Evolutionary conservation across 2,888 invertebrate genomes (phyloP), one percentile per base, ranked within the genome.

Genomic region (Schizotus pectinicornis): DNA sequence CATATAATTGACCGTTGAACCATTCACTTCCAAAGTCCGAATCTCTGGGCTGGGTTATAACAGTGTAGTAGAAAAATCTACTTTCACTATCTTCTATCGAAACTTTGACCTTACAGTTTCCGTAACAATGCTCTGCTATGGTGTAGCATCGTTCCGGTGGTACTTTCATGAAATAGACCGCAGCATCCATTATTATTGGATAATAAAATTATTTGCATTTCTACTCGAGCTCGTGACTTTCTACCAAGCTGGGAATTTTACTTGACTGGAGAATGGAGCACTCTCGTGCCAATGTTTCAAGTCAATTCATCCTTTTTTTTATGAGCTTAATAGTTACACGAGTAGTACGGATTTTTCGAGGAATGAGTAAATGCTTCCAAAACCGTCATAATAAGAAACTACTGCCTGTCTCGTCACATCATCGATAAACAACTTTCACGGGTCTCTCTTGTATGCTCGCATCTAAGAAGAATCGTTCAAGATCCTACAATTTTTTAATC

Each of bases 201-300:
- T 62, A 52, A 56, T 62, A 62, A 62, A 62, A 59, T 62, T 62
- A 62, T 62, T 62, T 56, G 48, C 62, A 59, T 59, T 62, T 52
- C 59, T 58, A 59, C 50, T 55, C 50, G 39, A 13, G 22, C 30
- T 12, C 11, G 39, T 30, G 47, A 41, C 54, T 54, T 54, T 54
- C 54, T 47, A 54, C 8, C 6, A 8, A 35, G 13, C 7, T 22
- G 7, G 33, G 11, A 30, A 8, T 43, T 43, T 9, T 39, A 12
- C 56, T 43, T 47, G 56, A 37, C 56, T 43, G 52, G 56, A 37
- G 53, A 60, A 48, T 45, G 56, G 13, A 2, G 31, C 33, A 45
- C 32, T n/a, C 3, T 9, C 9, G 7, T 39, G 1, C 8, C 13
- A 13, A n/a, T 5, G 7, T 39, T 11, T 12, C 33, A 11, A 32